phyloP scores from a whole-genome alignment of 2,113 vertebrate genomes.

The Barnardius zonarius region DNA sequence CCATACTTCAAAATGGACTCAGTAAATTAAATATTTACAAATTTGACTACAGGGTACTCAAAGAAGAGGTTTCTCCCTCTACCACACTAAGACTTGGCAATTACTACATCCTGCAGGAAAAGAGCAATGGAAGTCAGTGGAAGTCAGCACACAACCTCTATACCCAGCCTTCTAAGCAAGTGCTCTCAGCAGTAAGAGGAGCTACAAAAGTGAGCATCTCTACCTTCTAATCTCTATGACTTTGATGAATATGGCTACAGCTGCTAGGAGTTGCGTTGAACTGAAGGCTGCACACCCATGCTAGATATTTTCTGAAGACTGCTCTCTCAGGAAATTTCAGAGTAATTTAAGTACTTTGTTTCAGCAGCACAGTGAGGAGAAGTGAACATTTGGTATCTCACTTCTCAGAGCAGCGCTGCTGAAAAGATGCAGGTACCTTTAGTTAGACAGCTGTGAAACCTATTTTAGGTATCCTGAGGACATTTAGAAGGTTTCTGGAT shows the following conservation, averaged over 20 bases:
- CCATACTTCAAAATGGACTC: neutral
- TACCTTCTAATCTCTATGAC: neutral
- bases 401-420: neutral
- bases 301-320: neutral
- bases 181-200: neutral
- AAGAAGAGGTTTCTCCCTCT: neutral
- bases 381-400: neutral
- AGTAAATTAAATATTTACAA: neutral
- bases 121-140: neutral
- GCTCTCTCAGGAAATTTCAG: neutral
- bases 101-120: neutral
- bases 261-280: neutral
- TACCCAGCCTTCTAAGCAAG: neutral
- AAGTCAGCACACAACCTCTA: neutral
- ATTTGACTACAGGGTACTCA: neutral
- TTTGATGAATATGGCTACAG: neutral
- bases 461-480: neutral
- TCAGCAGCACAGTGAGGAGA: neutral
- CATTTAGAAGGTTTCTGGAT: neutral
- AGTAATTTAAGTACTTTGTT: neutral
- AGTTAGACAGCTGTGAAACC: neutral
- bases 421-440: neutral
- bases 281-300: neutral
- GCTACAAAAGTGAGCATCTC: neutral
- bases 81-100: neutral